Conservation (phyloP, 2,888 invertebrate species). For the Mythimna lalbum region DNA sequence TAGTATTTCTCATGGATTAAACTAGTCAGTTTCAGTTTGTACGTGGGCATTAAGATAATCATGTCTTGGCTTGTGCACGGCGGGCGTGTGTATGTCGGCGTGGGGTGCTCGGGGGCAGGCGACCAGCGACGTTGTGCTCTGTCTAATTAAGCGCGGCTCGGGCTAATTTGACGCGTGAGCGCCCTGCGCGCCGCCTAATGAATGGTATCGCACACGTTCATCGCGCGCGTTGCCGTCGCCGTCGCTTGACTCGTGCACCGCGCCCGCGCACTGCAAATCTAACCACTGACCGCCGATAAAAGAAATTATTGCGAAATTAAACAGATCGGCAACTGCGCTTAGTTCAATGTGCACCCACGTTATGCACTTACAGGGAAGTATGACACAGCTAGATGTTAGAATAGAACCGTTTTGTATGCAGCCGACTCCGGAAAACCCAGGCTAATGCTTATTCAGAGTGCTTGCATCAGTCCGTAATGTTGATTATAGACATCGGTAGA, state of each 20-base stretch:
- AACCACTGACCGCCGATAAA: conserved; percentile 78
- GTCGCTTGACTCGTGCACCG: conserved; percentile 77
- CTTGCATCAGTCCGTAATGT: conserved; percentile 81
- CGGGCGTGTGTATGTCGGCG: conserved; percentile 57
- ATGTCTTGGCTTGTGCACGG: conserved; percentile 55
- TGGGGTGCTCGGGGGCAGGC: conserved; percentile 66
- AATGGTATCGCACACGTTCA: conserved; percentile 90
- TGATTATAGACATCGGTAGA: conserved; percentile 83
- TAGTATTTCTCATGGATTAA: conserved; percentile 22
- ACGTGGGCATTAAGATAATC: conserved; percentile 58
- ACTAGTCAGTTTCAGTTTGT: conserved; percentile 47
- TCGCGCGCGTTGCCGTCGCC: conserved; percentile 71
- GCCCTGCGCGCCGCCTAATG: conserved; percentile 84
- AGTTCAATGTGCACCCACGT: conserved; percentile 46
- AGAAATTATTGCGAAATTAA: conserved; percentile 73
- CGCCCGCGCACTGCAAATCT: conserved; percentile 80
- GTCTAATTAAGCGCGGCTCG: conserved; percentile 87
- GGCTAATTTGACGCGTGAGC: conserved; percentile 89
- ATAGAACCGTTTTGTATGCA: conserved; percentile 67
- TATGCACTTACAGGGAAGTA: conserved; percentile 57
- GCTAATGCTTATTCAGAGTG: conserved; percentile 81
- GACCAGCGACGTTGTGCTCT: conserved; percentile 65
- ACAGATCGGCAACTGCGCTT: conserved; percentile 44
- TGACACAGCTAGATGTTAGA: conserved; percentile 66
- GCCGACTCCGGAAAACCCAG: conserved; percentile 73